Evolutionary conservation across 2,797 vertebrate genomes (phyloP), one percentile per base, ranked within the genome.

Genomic region (Columba guinea): DNA sequence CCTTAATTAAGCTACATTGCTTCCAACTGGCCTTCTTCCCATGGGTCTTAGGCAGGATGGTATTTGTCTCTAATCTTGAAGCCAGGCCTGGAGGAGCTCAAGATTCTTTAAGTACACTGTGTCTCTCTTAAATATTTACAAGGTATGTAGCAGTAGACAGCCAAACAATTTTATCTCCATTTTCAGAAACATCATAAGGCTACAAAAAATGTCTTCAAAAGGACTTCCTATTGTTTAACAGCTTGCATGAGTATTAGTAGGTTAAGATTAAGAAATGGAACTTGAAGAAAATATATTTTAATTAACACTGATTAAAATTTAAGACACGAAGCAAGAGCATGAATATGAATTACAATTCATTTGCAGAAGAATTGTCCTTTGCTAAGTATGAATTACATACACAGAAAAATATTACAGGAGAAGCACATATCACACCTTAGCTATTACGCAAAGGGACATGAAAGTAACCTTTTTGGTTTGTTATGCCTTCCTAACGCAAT

Each of bases 271-370:
- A 41, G 35, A 89, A 91, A 83, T 76, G 34, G 27, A 76, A 73
- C 70, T 88, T 2, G 1, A 90, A 26, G 35, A 86, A 94, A 92
- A 91, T 90, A 63, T 71, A 83, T 95, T 94, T 95, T 95, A 96
- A 97, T 95, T 97, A 96, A 87, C 67, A 46, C 20, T 91, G 83
- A 93, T 97, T 96, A 96, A 95, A 95, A 95, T 90, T 81, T 90
- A 89, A 93, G 85, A 85, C 0, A 0, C 48, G 73, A 90, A 84
- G 55, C 52, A 65, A 92, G 58, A 13, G 10, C n/a, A 75, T 69
- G 89, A 93, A 90, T 91, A 84, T 88, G 76, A 95, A 96, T 94
- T 92, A 77, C 56, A 68, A 82, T 89, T 90, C 49, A 28, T 39
- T 70, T 28, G 39, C 26, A 84, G 67, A 86, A 94, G 48, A 90